Evolutionary conservation across 2,113 vertebrate species (phyloP), one percentile per base, ranked within the genome.

Genomic region (Elaphurus davidianus): DNA sequence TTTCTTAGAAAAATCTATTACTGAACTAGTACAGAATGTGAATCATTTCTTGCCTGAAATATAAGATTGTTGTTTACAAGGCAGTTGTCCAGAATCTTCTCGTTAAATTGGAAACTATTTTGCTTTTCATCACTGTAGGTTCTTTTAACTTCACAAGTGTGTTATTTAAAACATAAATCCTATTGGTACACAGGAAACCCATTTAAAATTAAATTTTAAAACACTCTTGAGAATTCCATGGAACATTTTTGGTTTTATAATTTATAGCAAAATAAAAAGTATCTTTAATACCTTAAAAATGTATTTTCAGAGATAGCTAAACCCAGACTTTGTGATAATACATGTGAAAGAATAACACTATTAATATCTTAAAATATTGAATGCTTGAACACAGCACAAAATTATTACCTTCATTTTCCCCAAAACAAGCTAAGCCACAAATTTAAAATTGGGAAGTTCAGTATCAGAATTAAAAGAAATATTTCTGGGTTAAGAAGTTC

Each of bases 1-100:
- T 94, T 98, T 98, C 98, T 98, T 87, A 82, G 94, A 96, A 98
- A 97, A 96, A 71, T 33, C 54, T 82, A 90, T 96, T 96, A 96
- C 71, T 88, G 52, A 96, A 54, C 89, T 79, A 97, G 97, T 76
- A 97, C 81, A 97, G 96, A 98, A 97, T 96, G 95, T 96, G 81
- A 96, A 90, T 90, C 47, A 96, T 92, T 97, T 96, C 87, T 95
- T 84, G 57, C 67, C 94, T 98, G 94, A 98, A 97, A 94, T 92
- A 83, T 87, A 96, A 96, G 97, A 95, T 96, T 90, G 92, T 88
- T 98, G 94, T 98, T 98, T 96, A 96, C 78, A 92, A 76, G 93
- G 94, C 95, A 91, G 12, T 97, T 92, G 67, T 97, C 98, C 97
- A 98, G 78, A 98, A 85, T 96, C 93, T 91, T 97, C 95, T 95